Base-by-base conservation (phyloP, 2,888 invertebrate genomes). In the Pristionchus exspectatus region DNA sequence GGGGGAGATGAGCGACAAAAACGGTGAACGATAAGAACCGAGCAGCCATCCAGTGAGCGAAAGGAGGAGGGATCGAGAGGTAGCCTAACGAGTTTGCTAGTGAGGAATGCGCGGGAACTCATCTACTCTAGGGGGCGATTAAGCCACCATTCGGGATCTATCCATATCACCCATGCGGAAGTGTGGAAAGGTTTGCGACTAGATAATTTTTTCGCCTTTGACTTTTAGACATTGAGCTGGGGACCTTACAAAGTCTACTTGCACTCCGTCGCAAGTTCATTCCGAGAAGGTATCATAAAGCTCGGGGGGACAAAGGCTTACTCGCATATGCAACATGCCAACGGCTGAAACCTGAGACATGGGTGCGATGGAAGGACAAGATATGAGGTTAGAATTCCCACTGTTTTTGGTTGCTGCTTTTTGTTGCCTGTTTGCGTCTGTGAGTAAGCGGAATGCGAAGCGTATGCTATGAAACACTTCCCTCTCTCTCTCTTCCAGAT, bases 401-500 rank as follows among this genome's bases (percentile, higher is more conserved):
- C 21, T 63, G 63, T 63, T 63, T 63, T n/a, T 5, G 18, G n/a
- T 63, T 63, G 63, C 38, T 21, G 69, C 24, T 30, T 33, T 30
- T 72, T 33, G 30, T 33, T 30, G 69, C 12, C 27, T 77, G 74
- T 77, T 77, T 77, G 74, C 38, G 72, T 77, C 44, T 38, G 30
- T 30, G 74, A 74, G 74, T 33, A 24, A 50, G 50, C 5, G 81
- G n/a, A 77, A 77, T 77, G 77, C 2, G 81, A 81, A 54, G n/a
- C 81, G 81, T 24, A 54, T 81, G 81, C 12, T 7, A 38, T 38
- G 74, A 27, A 44, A 27, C 81, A 54, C 81, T 50, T 33, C 44
- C 77, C 12, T 44, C 77, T 50, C 50, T n/a, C 38, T 4, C 81
- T 72, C 50, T 50, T 81, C 81, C 81, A 81, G 81, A 81, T 81